Evolutionary conservation across 2,113 vertebrate genomes (phyloP), one percentile per base, ranked within the genome.

Genomic region (Notothenia rossii): DNA sequence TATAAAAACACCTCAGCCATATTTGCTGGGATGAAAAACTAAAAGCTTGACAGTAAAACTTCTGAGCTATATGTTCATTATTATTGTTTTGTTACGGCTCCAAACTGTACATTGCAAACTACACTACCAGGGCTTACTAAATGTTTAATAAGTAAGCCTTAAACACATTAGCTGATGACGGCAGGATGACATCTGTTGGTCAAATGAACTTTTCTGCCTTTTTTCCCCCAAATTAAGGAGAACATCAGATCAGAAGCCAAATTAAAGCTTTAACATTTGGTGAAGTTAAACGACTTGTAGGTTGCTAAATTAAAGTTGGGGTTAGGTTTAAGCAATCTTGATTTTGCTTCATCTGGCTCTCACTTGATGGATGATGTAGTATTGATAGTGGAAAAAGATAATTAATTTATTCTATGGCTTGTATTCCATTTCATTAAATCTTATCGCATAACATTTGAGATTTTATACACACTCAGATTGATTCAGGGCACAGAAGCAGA

Each of bases 11-110:
- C 7, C 60, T 76, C 45, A 51, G 33, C 59, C 40, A 55, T 29
- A 60, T 58, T n/a, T 0, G 33, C 61, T 65, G 59, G 5, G 33
- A 66, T 64, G 60, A 75, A 17, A 45, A 20, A 56, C 46, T 5
- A 68, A 72, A 78, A 33, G 5, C 5, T 53, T 53, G 55, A 79
- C 40, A 68, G 74, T 71, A 64, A 80, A 77, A 14, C 4, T 64
- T 59, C n/a, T 65, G 46, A 71, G 71, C 45, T 69, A 53, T 29
- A 69, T 17, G 50, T 18, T 40, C 17, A 8, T 75, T 55, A 54
- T 22, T 50, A 10, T 60, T 46, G n/a, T 17, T 17, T n/a, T 48
- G 50, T 53, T 10, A 9, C 2, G 40, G 43, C 15, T 66, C 3
- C 17, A 72, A 54, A 62, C 7, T n/a, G 18, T 25, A n/a, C 17